A percentile compares a stretch with the other conserved stretches of the same genome.
These are phyloP conservation scores for Acrocephalus scirpaceus DNA, from an alignment of 2,797 vertebrate species.

Conservation along the genomic window DNA sequence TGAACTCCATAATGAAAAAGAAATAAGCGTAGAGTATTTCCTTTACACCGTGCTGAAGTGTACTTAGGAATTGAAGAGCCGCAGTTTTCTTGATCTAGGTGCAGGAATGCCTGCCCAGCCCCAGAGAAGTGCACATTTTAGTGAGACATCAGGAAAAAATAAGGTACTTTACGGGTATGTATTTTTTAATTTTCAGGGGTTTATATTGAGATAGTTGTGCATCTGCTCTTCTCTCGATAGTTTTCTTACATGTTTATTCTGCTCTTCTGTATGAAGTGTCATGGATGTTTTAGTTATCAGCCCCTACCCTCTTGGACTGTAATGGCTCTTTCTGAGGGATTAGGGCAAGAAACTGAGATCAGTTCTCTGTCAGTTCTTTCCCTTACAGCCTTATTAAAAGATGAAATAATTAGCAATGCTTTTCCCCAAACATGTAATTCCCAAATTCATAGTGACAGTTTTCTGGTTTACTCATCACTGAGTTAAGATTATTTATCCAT, in stretches of 20 bases:
- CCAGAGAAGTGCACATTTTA: background rate
- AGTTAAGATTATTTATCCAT: background rate
- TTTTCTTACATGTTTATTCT: background rate
- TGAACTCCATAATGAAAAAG: background rate
- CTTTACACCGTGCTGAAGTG: background rate
- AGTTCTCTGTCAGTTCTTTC: background rate
- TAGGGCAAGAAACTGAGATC: background rate
- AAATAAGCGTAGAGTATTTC: background rate
- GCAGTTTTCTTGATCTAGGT: background rate
- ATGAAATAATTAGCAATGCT: background rate
- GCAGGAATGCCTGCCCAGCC: background rate
- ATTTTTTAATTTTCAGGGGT: background rate
- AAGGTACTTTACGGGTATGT: accelerated
- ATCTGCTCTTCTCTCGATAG: background rate
- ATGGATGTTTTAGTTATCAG: background rate
- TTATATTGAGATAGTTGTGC: background rate
- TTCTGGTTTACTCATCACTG: background rate
- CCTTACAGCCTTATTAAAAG: background rate
- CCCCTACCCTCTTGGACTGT: background rate
- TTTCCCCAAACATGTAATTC: background rate
- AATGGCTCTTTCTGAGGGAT: background rate
- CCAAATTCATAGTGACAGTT: background rate
- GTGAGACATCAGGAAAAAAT: background rate
- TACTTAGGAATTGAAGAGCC: background rate
- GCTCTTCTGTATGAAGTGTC: background rate